Conservation (phyloP, 2,113 vertebrate species). For the Lycaon pictus region DNA sequence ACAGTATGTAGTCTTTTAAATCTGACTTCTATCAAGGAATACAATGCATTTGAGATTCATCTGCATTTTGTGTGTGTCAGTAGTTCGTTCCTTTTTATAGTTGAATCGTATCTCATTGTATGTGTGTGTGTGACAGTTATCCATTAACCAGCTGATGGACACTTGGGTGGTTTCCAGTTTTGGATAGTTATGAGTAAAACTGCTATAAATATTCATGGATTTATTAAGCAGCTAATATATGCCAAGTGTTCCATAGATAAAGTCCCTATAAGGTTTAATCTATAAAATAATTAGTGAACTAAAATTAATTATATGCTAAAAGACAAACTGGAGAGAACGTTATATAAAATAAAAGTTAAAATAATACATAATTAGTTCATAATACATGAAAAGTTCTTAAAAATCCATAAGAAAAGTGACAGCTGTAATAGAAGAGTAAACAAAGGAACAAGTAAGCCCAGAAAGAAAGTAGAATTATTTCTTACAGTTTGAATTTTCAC, state of each 20-base stretch:
- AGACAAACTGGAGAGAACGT: not conserved
- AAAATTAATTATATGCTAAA: slow-evolving; percentile 22
- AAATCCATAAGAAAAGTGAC: not conserved
- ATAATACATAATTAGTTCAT: not conserved
- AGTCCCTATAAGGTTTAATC: not conserved
- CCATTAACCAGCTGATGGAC: not conserved
- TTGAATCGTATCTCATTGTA: not conserved
- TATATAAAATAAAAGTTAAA: not conserved
- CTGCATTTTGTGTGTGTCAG: not conserved
- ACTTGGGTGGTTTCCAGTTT: not conserved
- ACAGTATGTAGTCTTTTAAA: not conserved
- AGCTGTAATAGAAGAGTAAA: not conserved
- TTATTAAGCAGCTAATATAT: slow-evolving; percentile 51
- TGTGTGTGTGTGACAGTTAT: not conserved
- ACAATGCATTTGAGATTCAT: not conserved
- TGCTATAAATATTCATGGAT: slow-evolving; percentile 2
- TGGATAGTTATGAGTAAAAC: not conserved
- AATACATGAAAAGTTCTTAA: not conserved
- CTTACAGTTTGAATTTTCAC: not conserved
- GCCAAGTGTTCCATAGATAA: not conserved
- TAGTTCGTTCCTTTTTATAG: not conserved
- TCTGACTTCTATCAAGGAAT: not conserved
- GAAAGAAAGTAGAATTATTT: not conserved
- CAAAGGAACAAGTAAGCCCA: not conserved
- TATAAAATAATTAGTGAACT: not conserved